Evolutionary conservation across 2,113 vertebrate species (phyloP).

Genomic region (Lophura nycthemera): DNA sequence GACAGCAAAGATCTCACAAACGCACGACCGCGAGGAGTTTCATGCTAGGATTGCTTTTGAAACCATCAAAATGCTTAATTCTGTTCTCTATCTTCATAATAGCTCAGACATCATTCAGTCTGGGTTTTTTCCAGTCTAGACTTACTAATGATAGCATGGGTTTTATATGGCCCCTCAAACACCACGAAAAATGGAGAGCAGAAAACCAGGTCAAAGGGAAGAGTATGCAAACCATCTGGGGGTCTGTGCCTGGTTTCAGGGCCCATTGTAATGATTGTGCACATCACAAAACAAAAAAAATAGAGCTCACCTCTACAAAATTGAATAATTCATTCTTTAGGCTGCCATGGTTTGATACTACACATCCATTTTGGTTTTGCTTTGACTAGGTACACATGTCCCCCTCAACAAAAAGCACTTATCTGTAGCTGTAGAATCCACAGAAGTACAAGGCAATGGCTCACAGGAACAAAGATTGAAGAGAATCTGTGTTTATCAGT

Average conservation of each 20-base stretch:
- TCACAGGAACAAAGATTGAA: background rate
- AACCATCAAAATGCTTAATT: background rate
- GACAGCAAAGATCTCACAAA: background rate
- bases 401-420: background rate
- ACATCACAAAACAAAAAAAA: background rate
- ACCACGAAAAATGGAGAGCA: background rate
- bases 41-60: background rate
- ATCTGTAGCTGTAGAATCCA: background rate
- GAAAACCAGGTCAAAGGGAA: background rate
- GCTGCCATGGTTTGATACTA: background rate
- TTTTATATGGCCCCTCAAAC: background rate
- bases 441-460: background rate
- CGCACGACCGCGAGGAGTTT: background rate
- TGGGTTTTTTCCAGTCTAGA: constrained; percentile 5
- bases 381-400: fast-evolving
- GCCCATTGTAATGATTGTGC: background rate
- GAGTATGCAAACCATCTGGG: background rate
- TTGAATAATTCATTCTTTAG: background rate
- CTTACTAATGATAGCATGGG: background rate
- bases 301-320: background rate
- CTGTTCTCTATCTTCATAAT: background rate
- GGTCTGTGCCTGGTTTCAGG: background rate
- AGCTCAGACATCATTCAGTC: background rate
- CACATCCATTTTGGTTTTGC: background rate
- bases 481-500: background rate